Base-by-base conservation (phyloP, 2,888 invertebrate genomes). In the Galerucella nymphaeae region DNA sequence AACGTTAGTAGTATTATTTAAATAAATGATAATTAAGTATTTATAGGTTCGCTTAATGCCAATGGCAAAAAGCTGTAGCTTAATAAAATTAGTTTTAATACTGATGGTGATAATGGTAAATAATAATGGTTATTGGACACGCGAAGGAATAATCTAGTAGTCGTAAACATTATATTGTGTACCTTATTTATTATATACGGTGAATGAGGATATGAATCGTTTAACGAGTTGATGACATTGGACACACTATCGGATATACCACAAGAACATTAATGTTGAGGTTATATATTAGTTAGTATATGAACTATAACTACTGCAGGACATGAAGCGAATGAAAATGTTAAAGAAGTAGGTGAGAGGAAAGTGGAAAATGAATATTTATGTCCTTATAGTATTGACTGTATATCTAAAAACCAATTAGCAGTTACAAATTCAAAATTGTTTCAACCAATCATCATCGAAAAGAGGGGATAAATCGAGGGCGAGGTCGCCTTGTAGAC, bases 41-140 rank as follows among this genome's bases (percentile, higher is more conserved):
- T 80, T 80, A 80, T 78, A 76, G 18, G 61, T 62, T 42, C 61
- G 18, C 13, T 62, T 42, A 42, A 18, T 71, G 71, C 72, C 75
- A 72, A 77, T 76, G 76, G 78, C 77, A 78, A 79, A 80, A 80
- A 80, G 75, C 75, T 42, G 55, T 75, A 71, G 70, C 66, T 73
- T 78, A 80, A 80, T 80, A 80, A 79, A 80, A 80, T 80, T 80
- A 80, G 80, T 80, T 80, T 79, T 77, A 78, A 80, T 79, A 76
- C 76, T 73, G 50, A 74, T 75, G 77, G 78, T 79, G 77, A 76
- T 76, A 79, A 75, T 78, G 55, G 61, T 62, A 16, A 62, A 62
- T 62, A 62, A 62, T 62, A 79, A 80, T 75, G 78, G 78, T 76
- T 76, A 76, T 75, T 67, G 66, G 75, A 71, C 80, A 80, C 77